These are phyloP conservation scores for Protonemura montana DNA, from an alignment of 2,888 invertebrate genomes.

Conservation along the genomic window DNA sequence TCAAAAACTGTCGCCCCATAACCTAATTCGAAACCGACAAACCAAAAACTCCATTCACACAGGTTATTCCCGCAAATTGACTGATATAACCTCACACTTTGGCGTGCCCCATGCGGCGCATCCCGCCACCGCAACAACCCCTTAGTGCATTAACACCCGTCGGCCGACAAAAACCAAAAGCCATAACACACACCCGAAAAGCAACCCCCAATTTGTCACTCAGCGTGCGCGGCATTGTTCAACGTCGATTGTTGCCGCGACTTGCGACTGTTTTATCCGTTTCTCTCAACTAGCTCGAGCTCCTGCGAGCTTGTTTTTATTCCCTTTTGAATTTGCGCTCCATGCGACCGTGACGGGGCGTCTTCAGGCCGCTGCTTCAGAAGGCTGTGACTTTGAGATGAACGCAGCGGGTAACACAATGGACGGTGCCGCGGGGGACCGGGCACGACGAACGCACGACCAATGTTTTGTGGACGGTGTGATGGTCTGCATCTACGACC, in stretches of 20 bases:
- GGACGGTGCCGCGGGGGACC: not conserved
- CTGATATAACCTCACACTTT: not conserved
- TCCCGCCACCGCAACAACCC: not conserved
- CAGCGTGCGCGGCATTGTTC: not conserved
- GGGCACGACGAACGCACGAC: too few species aligned
- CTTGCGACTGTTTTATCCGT: not conserved
- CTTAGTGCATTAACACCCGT: not conserved
- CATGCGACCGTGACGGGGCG: not conserved
- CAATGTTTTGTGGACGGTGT: too few species aligned
- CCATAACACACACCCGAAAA: not conserved
- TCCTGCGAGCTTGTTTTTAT: not conserved
- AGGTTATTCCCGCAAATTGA: too few species aligned
- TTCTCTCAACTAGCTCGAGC: not conserved
- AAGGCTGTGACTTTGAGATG: not conserved
- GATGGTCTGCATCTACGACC: too few species aligned
- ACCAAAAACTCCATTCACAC: too few species aligned
- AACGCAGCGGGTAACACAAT: not conserved
- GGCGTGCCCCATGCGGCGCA: not conserved
- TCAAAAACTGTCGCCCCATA: too few species aligned
- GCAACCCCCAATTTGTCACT: conserved; percentile 20
- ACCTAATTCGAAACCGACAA: too few species aligned
- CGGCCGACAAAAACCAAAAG: not conserved
- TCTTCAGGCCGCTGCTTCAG: not conserved
- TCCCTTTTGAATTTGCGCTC: not conserved
- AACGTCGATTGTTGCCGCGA: not conserved